Base-by-base conservation (phyloP, 1,140 invertebrate species). In the Trichogramma pretiosum region DNA sequence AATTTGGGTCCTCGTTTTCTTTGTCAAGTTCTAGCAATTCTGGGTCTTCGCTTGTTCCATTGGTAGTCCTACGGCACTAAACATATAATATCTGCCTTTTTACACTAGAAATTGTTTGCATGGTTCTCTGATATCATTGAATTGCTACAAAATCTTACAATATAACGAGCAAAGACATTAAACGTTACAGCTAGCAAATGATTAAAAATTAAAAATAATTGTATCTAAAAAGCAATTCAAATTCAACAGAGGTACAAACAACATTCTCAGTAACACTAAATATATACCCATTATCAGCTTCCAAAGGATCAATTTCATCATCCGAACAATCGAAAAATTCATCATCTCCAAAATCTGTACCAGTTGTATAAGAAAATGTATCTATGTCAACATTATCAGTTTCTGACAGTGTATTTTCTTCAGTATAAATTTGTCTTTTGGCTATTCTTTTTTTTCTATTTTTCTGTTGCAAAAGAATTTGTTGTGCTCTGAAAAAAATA, bases 291-390 rank as follows among this genome's bases (percentile, higher is more conserved):
- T 61, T 62, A 13, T 63, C 60, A 33, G n/a, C n/a, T n/a, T n/a
- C n/a, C n/a, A n/a, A n/a, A n/a, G 53, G 57, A 37, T 68, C 60
- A 37, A 45, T 45, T 43, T 70, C 68, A 30, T 60, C 59, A 46
- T 72, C 70, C 0, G 70, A 73, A 50, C 69, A 70, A 43, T 73
- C 71, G 46, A 65, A 72, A 47, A 70, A 73, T 56, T 73, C 71
- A 42, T 73, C 70, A 40, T 70, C 67, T 5, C 57, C 63, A 33
- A 69, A 50, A 45, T 71, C 67, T 21, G 68, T 70, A 5, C 58
- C 67, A n/a, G 62, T 60, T 35, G 56, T 61, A n/a, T n/a, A n/a
- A 17, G 69, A 72, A 55, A 56, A 63, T 14, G 59, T 56, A 55
- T 73, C 70, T 1, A 63, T 42, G 24, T 71, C 69, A 3, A 61